Conservation (phyloP, 2,888 invertebrate species). For the Ormyrus rosae region DNA sequence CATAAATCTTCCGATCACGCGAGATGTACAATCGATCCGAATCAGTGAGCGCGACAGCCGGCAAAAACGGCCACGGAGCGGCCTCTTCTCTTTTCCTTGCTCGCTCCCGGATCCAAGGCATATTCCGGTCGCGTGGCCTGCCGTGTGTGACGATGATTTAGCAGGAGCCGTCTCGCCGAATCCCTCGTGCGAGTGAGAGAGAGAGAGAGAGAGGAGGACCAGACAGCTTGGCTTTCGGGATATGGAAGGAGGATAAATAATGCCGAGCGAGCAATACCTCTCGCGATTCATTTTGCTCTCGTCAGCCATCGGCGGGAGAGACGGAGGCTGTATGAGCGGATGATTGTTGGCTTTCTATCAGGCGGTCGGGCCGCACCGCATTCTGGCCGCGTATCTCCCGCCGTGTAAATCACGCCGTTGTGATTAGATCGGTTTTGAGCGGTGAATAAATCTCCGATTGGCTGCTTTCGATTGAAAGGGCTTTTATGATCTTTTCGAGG, state of each 20-base stretch:
- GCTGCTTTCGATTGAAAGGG: no score
- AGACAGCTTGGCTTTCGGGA: no score
- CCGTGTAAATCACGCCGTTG: no score
- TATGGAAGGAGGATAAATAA: constrained; percentile 13
- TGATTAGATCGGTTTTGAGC: no score
- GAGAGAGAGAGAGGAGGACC: no score
- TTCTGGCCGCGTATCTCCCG: no score
- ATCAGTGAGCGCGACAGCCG: background rate
- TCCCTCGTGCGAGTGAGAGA: background rate
- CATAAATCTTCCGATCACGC: background rate
- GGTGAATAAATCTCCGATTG: no score
- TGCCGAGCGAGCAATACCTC: constrained; percentile 12
- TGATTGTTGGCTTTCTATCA: constrained; percentile 18
- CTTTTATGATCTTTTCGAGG: no score
- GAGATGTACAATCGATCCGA: background rate
- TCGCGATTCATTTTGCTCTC: constrained; percentile 16
- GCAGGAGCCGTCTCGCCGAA: background rate
- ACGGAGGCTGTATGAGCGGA: background rate
- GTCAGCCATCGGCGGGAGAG: background rate
- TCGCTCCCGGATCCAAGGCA: background rate
- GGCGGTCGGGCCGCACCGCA: background rate
- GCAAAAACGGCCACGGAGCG: background rate
- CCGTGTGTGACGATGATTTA: constrained; percentile 19
- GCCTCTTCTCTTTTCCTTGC: background rate
- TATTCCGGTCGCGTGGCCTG: background rate